These are phyloP conservation scores for Oscheius myriophilus DNA, from an alignment of 2,888 invertebrate genomes.

Conservation along the genomic window DNA sequence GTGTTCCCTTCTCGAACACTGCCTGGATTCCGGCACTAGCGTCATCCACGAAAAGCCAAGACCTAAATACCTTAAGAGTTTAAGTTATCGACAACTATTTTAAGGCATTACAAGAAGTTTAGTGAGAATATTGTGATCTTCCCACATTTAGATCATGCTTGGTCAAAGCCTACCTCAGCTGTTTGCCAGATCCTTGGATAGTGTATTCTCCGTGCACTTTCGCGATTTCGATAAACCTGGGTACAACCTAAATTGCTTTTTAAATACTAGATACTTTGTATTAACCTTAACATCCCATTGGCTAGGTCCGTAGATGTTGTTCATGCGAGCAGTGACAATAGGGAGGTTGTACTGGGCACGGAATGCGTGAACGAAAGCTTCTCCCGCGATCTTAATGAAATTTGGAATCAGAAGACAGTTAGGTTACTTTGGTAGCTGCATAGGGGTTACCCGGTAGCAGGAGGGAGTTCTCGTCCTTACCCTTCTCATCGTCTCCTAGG, in stretches of 20 bases:
- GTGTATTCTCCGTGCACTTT: conserved; percentile 61
- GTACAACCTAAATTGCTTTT: conserved; percentile 53
- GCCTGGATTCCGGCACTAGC: conserved; percentile 64
- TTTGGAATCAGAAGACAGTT: not conserved
- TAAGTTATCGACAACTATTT: no score
- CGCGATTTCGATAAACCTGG: conserved; percentile 68
- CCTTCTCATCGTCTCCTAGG: conserved; percentile 57
- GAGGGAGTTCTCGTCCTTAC: conserved; percentile 58
- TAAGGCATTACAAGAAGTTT: no score
- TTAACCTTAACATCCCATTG: conserved; percentile 69
- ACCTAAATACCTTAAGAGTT: conserved; percentile 38
- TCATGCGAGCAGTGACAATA: conserved; percentile 66
- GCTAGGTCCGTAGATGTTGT: conserved; percentile 70
- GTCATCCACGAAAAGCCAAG: conserved; percentile 69
- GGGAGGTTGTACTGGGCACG: conserved; percentile 58
- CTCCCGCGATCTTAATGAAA: conserved; percentile 58
- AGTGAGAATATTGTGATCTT: no score
- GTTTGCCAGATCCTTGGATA: conserved; percentile 66
- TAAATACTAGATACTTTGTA: not conserved
- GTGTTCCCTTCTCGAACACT: conserved; percentile 55
- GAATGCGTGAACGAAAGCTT: conserved; percentile 63
- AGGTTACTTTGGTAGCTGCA: conserved; percentile 65
- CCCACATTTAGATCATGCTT: not conserved
- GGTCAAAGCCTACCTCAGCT: conserved; percentile 48
- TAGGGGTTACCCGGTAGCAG: conserved; percentile 68